Percentiles rank a stretch among this genome's conserved stretches.
These are phyloP conservation scores for Leptatherina wallacei DNA, from an alignment of 2,797 vertebrate genomes.

Conservation along the genomic window DNA sequence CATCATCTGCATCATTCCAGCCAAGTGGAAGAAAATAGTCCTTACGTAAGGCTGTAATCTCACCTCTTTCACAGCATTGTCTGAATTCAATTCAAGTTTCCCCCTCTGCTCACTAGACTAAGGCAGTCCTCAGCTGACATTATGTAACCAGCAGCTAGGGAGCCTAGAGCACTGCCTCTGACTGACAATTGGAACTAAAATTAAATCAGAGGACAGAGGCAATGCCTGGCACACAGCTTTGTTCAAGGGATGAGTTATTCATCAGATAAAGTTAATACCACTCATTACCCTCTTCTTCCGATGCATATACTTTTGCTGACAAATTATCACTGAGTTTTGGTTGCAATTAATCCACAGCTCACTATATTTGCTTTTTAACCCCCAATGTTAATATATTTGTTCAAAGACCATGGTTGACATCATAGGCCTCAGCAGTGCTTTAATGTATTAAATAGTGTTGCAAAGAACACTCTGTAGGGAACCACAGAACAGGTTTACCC, in stretches of 20 bases:
- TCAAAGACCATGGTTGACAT: background rate
- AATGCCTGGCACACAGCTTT: conserved; percentile 30
- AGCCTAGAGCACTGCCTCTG: conserved; percentile 50
- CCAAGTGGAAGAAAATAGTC: conserved; percentile 68
- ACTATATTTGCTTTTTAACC: background rate
- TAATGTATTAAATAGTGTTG: conserved; percentile 20
- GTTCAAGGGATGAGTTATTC: conserved; percentile 12
- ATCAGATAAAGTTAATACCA: conserved; percentile 5
- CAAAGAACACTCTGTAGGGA: background rate
- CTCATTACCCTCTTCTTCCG: background rate
- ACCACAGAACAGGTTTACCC: conserved; percentile 46
- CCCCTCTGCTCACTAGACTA: conserved; percentile 60
- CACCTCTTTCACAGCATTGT: conserved; percentile 48
- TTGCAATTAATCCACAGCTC: background rate
- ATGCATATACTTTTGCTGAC: background rate
- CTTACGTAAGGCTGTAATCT: conserved; percentile 65
- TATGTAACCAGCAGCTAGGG: conserved; percentile 75
- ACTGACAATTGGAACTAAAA: conserved; percentile 65
- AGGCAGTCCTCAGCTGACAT: conserved; percentile 59
- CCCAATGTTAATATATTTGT: background rate
- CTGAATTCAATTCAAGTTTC: conserved; percentile 35
- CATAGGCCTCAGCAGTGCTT: conserved; percentile 29
- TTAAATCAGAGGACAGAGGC: conserved; percentile 53
- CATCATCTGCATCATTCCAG: conserved; percentile 64
- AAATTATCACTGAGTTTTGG: background rate